Base-by-base conservation (phyloP, 2,888 invertebrate species). In the Phytoseiulus persimilis region DNA sequence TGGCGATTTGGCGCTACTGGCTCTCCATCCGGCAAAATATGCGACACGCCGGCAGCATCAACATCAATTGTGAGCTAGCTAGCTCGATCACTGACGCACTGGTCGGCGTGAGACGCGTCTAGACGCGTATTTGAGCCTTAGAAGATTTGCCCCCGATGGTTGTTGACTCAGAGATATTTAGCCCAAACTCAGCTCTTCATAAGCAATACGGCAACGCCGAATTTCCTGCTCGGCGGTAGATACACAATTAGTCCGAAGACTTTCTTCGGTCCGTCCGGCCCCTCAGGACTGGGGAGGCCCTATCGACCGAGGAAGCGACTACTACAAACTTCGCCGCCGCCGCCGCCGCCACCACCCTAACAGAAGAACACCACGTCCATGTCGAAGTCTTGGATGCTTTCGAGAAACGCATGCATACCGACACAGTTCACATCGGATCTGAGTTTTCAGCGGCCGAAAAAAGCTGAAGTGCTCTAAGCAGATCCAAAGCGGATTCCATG, bases 181-280 rank as follows among this genome's bases (percentile, higher is more conserved):
- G 65, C 65, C 18, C 18, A 65, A 65, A 65, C 65, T 65, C 65
- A 65, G 65, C 65, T 65, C 65, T 65, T 65, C 65, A 65, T 65
- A 65, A 65, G 65, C 65, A 65, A 65, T 65, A 65, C 65, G 65
- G 65, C 65, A 65, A 65, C 65, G 65, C 28, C 65, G 65, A 65
- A 65, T 65, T 65, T 65, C 28, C 65, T 28, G 65, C 65, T 65
- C 18, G 65, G 65, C 65, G 65, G 65, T 65, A 65, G 65, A 65
- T 65, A 65, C 65, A 65, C 65, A 65, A 65, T 65, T 65, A 65
- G 65, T 65, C 65, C 65, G 65, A 65, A 65, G 65, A 65, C 65
- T 65, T 65, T 65, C 65, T 65, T 65, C 65, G 65, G 11, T 65
- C 28, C 65, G 65, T 23, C 65, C 65, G 65, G 65, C 65, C 65